Percentiles rank a stretch among this genome's conserved stretches.
Evolutionary conservation across 2,888 invertebrate species (phyloP).

Genomic region (Linnaemya tessellans): DNA sequence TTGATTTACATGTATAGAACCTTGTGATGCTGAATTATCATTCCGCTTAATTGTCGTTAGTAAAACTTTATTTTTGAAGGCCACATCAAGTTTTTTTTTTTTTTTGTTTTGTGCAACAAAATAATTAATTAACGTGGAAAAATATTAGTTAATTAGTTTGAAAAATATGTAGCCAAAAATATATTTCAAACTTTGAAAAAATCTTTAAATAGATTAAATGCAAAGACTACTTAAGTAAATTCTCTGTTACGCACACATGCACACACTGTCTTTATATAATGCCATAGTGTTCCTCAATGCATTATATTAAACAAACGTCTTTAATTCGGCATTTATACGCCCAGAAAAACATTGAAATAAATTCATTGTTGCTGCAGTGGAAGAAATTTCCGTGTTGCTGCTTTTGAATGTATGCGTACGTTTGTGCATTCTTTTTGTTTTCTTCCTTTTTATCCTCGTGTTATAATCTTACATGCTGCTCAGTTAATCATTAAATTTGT

Average conservation of each 20-base stretch:
- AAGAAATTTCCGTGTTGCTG: neutral
- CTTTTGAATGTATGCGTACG: neutral
- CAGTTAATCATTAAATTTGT: neutral
- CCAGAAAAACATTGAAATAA: neutral
- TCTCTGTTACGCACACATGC: neutral
- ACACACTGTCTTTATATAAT: neutral
- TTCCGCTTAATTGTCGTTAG: too few relatives aligned
- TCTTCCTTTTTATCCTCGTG: neutral
- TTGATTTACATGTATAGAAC: too few relatives aligned
- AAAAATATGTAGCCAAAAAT: too few relatives aligned
- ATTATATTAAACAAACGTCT: neutral
- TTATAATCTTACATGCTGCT: neutral
- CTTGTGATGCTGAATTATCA: too few relatives aligned
- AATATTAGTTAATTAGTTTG: too few relatives aligned
- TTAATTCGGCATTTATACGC: neutral
- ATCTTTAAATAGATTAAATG: too few relatives aligned
- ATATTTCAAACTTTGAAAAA: too few relatives aligned
- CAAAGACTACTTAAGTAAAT: too few relatives aligned
- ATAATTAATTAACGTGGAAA: too few relatives aligned
- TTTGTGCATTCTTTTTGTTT: neutral
- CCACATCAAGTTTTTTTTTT: too few relatives aligned
- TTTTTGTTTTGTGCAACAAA: too few relatives aligned
- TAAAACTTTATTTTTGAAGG: too few relatives aligned
- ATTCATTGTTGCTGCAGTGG: slow-evolving; percentile 1
- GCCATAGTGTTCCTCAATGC: neutral